Evolutionary conservation across 1,140 invertebrate genomes (phyloP).

Genomic region (Mamestra configurata): DNA sequence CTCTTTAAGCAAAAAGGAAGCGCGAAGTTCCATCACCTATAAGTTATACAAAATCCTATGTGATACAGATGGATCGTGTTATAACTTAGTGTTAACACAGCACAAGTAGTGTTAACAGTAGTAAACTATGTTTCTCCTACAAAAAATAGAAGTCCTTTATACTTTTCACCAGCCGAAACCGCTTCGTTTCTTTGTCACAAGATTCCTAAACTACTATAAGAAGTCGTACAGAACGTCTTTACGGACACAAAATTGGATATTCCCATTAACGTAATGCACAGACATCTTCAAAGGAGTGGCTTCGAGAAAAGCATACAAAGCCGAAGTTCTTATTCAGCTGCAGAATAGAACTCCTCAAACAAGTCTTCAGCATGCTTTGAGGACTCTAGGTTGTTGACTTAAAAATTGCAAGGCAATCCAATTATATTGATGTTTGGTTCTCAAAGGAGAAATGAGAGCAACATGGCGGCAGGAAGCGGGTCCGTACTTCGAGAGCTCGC

Average conservation of each 20-base stretch:
- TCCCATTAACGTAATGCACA: slow-evolving; percentile 33
- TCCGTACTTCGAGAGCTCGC: slow-evolving; percentile 55
- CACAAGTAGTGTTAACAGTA: too few relatives aligned
- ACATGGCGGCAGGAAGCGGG: slow-evolving; percentile 56
- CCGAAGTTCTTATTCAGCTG: slow-evolving; percentile 28
- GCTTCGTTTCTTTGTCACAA: neutral
- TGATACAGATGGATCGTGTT: too few relatives aligned
- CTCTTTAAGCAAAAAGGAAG: too few relatives aligned
- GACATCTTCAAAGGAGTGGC: slow-evolving; percentile 33
- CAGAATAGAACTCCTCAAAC: slow-evolving; percentile 35
- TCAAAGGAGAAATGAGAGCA: slow-evolving; percentile 71
- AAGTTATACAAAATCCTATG: too few relatives aligned
- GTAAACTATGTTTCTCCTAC: too few relatives aligned
- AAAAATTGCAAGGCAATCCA: slow-evolving; percentile 72
- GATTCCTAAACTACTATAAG: neutral
- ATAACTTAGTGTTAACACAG: too few relatives aligned
- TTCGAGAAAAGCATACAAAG: slow-evolving; percentile 32
- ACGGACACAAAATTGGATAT: slow-evolving; percentile 32
- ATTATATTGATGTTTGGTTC: slow-evolving; percentile 77
- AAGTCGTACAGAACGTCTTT: slow-evolving; percentile 5
- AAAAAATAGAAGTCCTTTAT: too few relatives aligned
- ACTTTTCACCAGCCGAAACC: too few relatives aligned
- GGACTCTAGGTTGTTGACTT: slow-evolving; percentile 62
- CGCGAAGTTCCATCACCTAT: too few relatives aligned
- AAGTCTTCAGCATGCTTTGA: slow-evolving; percentile 44